Evolutionary conservation across 2,797 vertebrate species (phyloP).

Genomic region (Chrysocyon brachyurus): DNA sequence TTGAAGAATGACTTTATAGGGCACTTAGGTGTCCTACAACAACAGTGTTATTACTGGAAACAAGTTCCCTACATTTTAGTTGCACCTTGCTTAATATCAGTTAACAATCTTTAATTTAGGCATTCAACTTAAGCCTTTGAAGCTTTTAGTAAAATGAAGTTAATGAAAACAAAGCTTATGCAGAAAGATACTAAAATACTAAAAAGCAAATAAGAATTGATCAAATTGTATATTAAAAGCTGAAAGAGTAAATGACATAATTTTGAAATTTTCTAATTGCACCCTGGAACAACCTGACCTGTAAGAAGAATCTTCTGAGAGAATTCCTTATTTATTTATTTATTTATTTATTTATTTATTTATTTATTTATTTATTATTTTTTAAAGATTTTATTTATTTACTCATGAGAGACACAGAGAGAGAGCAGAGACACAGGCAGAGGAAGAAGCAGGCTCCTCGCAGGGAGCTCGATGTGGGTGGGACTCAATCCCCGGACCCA

Average conservation of each 20-base stretch:
- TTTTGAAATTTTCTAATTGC: conserved; percentile 14
- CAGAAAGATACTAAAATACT: background rate
- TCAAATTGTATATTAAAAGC: conserved; percentile 6
- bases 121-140: conserved; percentile 29
- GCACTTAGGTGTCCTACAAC: background rate
- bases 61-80: background rate
- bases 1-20: background rate
- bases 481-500: too few relatives aligned
- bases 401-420: too few relatives aligned
- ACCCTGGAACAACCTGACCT: conserved; percentile 45
- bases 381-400: too few relatives aligned
- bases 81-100: conserved; percentile 31
- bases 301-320: background rate
- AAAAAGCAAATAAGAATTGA: conserved; percentile 28
- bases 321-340: background rate
- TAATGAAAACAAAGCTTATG: conserved; percentile 35
- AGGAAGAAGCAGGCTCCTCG: too few relatives aligned
- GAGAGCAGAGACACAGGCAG: too few relatives aligned
- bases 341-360: too few relatives aligned
- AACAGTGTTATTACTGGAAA: background rate
- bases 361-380: too few relatives aligned
- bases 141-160: conserved; percentile 38
- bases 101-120: conserved; percentile 26
- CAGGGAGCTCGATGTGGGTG: too few relatives aligned
- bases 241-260: conserved; percentile 32